phyloP scores from a whole-genome alignment of 1,140 invertebrate genomes.

The Scaptodrosophila lebanonensis region DNA sequence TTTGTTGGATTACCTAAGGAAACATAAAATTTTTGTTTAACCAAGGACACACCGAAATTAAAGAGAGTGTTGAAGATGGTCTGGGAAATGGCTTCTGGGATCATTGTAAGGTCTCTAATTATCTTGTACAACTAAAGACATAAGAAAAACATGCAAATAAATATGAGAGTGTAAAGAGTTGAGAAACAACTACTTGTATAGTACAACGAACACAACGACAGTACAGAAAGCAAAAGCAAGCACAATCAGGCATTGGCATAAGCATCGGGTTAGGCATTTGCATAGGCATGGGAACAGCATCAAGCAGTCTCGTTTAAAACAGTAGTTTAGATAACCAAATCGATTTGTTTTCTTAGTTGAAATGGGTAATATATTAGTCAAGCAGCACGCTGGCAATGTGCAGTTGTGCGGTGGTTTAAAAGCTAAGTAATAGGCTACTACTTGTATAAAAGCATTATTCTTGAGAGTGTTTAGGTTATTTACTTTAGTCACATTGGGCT shows the following conservation, averaged over 20 bases:
- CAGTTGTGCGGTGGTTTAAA: background rate
- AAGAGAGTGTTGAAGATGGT: slow-evolving; percentile 43
- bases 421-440: slow-evolving; percentile 8
- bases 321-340: slow-evolving; percentile 19
- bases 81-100: slow-evolving; percentile 42
- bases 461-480: slow-evolving; percentile 2
- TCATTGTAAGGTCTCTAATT: slow-evolving; percentile 9
- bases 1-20: slow-evolving; percentile 24
- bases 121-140: slow-evolving; percentile 24
- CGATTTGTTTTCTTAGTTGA: no score
- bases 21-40: slow-evolving; percentile 17
- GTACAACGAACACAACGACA: no score
- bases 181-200: no score
- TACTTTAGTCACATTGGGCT: slow-evolving; percentile 24
- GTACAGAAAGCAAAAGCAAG: slow-evolving; percentile 14
- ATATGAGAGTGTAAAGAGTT: slow-evolving; percentile 44
- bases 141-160: slow-evolving; percentile 51
- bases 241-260: slow-evolving; percentile 39
- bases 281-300: slow-evolving; percentile 29
- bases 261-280: background rate
- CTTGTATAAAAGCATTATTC: slow-evolving; percentile 13
- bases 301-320: slow-evolving; percentile 37
- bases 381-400: no score
- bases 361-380: no score
- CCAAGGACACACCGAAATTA: slow-evolving; percentile 21